A percentile compares a stretch with the other conserved stretches of the same genome.
phyloP scores from a whole-genome alignment of 2,888 invertebrate species.

The Kryphioiulus occultus region DNA sequence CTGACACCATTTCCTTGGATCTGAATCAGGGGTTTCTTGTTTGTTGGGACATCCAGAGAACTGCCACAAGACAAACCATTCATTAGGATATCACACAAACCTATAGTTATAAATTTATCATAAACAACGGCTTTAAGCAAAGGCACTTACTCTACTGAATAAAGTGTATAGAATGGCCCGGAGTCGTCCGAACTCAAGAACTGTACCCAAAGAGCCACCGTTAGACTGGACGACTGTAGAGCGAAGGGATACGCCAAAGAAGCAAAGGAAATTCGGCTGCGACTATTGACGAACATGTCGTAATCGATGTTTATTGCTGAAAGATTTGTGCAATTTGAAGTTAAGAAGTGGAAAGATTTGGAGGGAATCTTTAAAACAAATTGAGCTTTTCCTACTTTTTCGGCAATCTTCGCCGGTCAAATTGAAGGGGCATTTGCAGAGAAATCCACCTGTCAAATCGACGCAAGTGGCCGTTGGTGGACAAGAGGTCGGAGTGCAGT shows the following conservation, averaged over 20 bases:
- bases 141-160: slow-evolving; percentile 77
- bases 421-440: slow-evolving; percentile 97
- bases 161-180: slow-evolving; percentile 92
- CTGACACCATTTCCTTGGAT: slow-evolving; percentile 93
- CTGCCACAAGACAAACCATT: slow-evolving; percentile 62
- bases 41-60: slow-evolving; percentile 71
- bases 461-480: slow-evolving; percentile 93
- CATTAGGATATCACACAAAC: slow-evolving; percentile 32
- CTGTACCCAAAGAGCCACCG: slow-evolving; percentile 96
- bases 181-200: slow-evolving; percentile 90
- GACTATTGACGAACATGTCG: slow-evolving; percentile 92
- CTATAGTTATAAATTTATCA: neutral
- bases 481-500: slow-evolving; percentile 92
- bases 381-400: slow-evolving; percentile 74
- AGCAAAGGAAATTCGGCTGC: slow-evolving; percentile 84
- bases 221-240: slow-evolving; percentile 75
- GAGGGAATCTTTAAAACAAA: neutral
- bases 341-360: slow-evolving; percentile 50
- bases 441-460: slow-evolving; percentile 87
- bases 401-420: slow-evolving; percentile 95
- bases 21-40: slow-evolving; percentile 81
- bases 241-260: slow-evolving; percentile 92
- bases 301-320: slow-evolving; percentile 97
- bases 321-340: slow-evolving; percentile 58
- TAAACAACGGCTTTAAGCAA: slow-evolving; percentile 42